Base-by-base conservation (phyloP, 2,113 vertebrate genomes). In the Laticauda laticaudata region DNA sequence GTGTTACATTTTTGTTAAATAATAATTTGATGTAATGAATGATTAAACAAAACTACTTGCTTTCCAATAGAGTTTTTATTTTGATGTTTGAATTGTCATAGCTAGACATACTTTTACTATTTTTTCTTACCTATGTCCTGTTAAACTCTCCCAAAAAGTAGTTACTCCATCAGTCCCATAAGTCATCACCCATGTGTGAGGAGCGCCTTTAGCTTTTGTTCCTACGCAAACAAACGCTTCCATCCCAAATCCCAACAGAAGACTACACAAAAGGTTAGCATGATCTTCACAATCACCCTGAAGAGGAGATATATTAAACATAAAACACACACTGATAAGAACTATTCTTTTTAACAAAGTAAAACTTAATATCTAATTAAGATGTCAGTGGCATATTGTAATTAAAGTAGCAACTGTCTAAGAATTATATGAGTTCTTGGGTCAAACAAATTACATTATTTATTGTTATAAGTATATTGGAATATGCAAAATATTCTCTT, bases 261-360 rank as follows among this genome's bases (percentile, higher is more conserved):
- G 98, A 96, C 99, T 99, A 97, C 99, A 99, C 26, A 99, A 97
- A 88, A 99, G 98, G 75, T 98, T 99, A 91, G 99, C 98, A 23
- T 99, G 99, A 95, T 99, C 99, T 97, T 99, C 99, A 97, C 99
- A 99, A 95, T 99, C 99, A n/a, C 99, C 99, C 99, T 99, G 93
- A 18, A 86, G 23, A 96, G 57, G 2, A 45, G 95, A 92, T 53
- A 88, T 12, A 94, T 59, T 54, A 51, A 61, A 92, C 24, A 57
- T 89, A 53, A 0, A 86, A 90, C 55, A 39, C 34, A n/a, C 86
- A 23, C 39, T 89, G 7, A 3, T 43, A 21, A 81, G 75, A 81
- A 39, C 29, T 69, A 69, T 69, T 34, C 34, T n/a, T 81, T 81
- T 81, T 81, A 9, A 43, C 34, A 81, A 81, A 81, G 34, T 21